Evolutionary conservation across 2,113 vertebrate species (phyloP), one percentile per base, ranked within the genome.

Genomic region (Marmota monax): DNA sequence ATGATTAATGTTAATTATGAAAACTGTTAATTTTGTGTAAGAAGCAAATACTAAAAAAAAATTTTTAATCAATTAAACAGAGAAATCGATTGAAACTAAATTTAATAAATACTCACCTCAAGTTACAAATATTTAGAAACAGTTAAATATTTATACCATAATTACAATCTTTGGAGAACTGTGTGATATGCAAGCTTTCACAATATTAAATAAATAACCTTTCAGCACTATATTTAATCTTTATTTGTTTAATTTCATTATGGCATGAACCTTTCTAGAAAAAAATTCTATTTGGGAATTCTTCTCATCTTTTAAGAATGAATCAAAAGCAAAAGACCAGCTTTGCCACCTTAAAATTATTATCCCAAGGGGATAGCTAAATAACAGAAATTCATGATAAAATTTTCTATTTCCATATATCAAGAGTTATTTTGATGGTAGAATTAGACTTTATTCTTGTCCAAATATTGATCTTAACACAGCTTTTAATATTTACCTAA

Each of bases 161-260:
- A 95, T 78, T 94, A 61, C 61, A 92, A 91, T 87, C 23, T 91
- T 45, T 67, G 42, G 37, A 87, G 51, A 51, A 92, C 25, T 88
- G 65, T 69, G 6, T 73, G 11, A 25, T 84, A 7, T 84, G 29
- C 1, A 27, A 73, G 69, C 42, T 83, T 92, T 92, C 42, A 80
- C 70, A 58, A 69, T 84, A 58, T 73, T 70, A 88, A 58, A 72
- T 32, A 84, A 84, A 72, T 78, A 82, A 90, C 7, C 6, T 70
- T 84, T 27, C 88, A 76, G 11, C 2, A 39, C 16, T 39, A 23
- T 79, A 86, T 65, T 74, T 73, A 82, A 32, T 45, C 86, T 96
- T 92, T 85, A 67, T 70, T 82, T 82, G 74, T 70, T 93, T 76
- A 76, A 88, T 88, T 96, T 87, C 10, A 88, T 23, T 87, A 82